These are phyloP conservation scores for Melanotaenia boesemani DNA, from an alignment of 2,797 vertebrate species.

Conservation along the genomic window DNA sequence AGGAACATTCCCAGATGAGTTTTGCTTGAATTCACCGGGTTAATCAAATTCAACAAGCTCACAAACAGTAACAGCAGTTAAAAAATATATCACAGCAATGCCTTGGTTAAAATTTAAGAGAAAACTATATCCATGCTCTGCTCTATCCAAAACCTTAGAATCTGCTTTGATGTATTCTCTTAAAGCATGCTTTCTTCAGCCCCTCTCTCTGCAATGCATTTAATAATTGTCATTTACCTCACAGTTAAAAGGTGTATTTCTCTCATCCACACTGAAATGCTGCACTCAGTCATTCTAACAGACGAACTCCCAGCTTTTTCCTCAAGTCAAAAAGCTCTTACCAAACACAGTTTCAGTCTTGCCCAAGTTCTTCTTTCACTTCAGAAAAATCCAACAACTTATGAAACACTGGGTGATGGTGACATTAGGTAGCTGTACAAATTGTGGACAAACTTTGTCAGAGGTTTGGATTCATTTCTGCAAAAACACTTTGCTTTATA, in stretches of 20 bases:
- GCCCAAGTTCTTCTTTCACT: conserved; percentile 88
- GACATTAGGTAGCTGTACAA: conserved; percentile 66
- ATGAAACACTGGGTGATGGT: conserved; percentile 77
- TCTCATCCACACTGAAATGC: conserved; percentile 40
- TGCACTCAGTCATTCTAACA: conserved; percentile 25
- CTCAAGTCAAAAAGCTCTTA: conserved; percentile 64
- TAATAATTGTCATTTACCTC: conserved; percentile 60
- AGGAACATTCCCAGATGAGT: background rate
- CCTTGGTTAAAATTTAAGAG: background rate
- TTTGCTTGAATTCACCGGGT: background rate
- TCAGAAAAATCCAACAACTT: conserved; percentile 82
- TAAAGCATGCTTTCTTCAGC: conserved; percentile 2
- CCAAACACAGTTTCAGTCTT: conserved; percentile 83
- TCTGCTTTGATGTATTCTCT: background rate
- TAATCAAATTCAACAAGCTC: conserved; percentile 25
- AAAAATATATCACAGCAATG: conserved; percentile 1
- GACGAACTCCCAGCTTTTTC: conserved; percentile 50
- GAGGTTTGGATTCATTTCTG: conserved; percentile 61
- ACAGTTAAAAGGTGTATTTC: conserved; percentile 37
- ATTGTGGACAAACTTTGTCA: conserved; percentile 66
- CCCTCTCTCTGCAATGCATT: conserved; percentile 16
- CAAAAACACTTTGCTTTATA: conserved; percentile 26
- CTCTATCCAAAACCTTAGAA: background rate
- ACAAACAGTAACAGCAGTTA: background rate
- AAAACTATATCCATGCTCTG: background rate